Conservation (phyloP, 2,888 invertebrate species). For the Netelia inedita region DNA sequence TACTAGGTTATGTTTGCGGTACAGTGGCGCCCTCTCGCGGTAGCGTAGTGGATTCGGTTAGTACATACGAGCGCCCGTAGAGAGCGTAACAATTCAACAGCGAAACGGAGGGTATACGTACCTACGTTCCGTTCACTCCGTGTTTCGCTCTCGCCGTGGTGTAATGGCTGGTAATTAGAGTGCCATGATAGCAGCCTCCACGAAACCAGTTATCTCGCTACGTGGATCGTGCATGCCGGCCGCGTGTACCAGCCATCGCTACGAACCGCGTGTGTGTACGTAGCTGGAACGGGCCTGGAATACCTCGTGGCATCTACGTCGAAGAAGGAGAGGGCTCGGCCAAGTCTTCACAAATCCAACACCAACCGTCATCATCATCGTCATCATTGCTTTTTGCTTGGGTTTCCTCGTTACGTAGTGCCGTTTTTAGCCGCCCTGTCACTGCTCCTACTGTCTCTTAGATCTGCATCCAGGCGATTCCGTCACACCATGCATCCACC, state of each 20-base stretch:
- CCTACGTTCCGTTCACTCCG: slow-evolving; percentile 55
- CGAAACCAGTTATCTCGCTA: slow-evolving; percentile 84
- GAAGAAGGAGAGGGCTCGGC: slow-evolving; percentile 46
- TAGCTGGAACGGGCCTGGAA: slow-evolving; percentile 9
- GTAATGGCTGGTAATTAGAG: slow-evolving; percentile 84
- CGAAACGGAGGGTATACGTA: slow-evolving; percentile 21
- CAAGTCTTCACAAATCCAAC: slow-evolving; percentile 56
- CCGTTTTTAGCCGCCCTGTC: slow-evolving; percentile 45
- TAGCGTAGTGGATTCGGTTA: slow-evolving; percentile 78
- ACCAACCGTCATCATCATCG: slow-evolving; percentile 52
- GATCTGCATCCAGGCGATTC: slow-evolving; percentile 56
- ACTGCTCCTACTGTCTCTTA: slow-evolving; percentile 51
- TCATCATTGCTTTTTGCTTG: slow-evolving; percentile 30
- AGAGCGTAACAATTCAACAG: slow-evolving; percentile 82
- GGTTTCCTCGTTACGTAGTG: slow-evolving; percentile 41
- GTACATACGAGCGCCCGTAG: slow-evolving; percentile 78
- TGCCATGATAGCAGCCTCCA: slow-evolving; percentile 83
- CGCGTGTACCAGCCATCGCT: slow-evolving; percentile 56
- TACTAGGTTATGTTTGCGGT: not conserved
- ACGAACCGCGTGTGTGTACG: slow-evolving; percentile 15
- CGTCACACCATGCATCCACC: slow-evolving; percentile 63
- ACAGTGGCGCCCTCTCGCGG: slow-evolving; percentile 72
- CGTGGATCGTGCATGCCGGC: slow-evolving; percentile 82
- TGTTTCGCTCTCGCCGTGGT: slow-evolving; percentile 80
- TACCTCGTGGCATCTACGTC: slow-evolving; percentile 40